Percentiles rank a stretch among this genome's conserved stretches.
phyloP scores from a whole-genome alignment of 2,888 invertebrate species.

The Drosophila flavopinicola region DNA sequence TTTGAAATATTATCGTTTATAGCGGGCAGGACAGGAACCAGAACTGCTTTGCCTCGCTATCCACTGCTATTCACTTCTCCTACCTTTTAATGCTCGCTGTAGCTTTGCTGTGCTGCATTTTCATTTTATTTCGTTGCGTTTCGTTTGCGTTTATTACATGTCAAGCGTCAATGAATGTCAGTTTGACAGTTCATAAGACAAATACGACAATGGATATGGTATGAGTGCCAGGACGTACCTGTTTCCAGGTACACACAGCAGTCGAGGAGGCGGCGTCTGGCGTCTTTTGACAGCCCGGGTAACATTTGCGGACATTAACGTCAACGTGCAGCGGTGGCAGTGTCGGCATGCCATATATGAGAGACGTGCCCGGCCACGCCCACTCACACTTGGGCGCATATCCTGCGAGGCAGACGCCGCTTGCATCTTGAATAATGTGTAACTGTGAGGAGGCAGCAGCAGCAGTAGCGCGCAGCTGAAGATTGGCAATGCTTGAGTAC shows the following conservation, averaged over 20 bases:
- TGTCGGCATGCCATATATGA: conserved; percentile 48
- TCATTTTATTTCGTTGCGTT: conserved; percentile 38
- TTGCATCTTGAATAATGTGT: conserved; percentile 55
- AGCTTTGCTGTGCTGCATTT: conserved; percentile 36
- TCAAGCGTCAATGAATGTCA: conserved; percentile 74
- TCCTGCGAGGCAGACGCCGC: conserved; percentile 28
- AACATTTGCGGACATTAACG: conserved; percentile 70
- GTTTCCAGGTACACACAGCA: conserved; percentile 7
- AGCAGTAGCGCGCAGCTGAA: conserved; percentile 36
- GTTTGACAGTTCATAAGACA: conserved; percentile 73
- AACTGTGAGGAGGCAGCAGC: conserved; percentile 17
- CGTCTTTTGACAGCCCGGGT: conserved; percentile 39
- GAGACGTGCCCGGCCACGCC: conserved; percentile 48
- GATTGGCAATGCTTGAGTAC: conserved; percentile 54
- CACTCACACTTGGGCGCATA: conserved; percentile 13
- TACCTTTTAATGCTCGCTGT: conserved; percentile 9
- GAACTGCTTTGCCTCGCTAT: not conserved
- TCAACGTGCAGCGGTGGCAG: conserved; percentile 45
- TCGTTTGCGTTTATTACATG: conserved; percentile 67
- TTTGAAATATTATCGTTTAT: conserved; percentile 49
- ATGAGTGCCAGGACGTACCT: conserved; percentile 28
- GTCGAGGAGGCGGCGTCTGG: not conserved
- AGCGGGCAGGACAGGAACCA: not conserved
- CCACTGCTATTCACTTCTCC: not conserved
- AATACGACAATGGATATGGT: conserved; percentile 58